These are phyloP conservation scores for Alethe castanea DNA, from an alignment of 2,113 vertebrate genomes.

Conservation along the genomic window DNA sequence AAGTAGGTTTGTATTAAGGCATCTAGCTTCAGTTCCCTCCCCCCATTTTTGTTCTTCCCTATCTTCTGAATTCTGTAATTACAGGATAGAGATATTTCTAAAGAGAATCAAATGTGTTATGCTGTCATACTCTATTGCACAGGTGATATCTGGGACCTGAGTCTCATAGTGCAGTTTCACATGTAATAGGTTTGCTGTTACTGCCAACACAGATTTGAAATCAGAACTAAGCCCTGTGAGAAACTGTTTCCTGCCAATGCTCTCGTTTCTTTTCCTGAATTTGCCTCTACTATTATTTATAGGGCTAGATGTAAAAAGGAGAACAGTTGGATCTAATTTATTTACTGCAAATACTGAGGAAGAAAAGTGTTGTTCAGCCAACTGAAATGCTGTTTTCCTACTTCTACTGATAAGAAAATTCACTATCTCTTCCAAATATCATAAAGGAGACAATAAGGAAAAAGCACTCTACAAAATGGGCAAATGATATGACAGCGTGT, in stretches of 20 bases:
- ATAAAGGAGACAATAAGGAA: neutral
- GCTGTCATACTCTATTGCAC: neutral
- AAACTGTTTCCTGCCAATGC: neutral
- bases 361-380: neutral
- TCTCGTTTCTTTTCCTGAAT: neutral
- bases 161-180: neutral
- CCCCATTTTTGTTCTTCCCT: neutral
- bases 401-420: neutral
- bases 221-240: neutral
- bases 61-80: neutral
- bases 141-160: neutral
- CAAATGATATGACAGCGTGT: neutral
- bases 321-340: neutral
- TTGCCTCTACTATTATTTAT: neutral
- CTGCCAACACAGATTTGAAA: neutral
- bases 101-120: neutral
- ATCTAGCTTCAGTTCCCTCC: neutral
- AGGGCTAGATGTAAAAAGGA: neutral
- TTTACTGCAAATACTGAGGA: neutral
- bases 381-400: neutral
- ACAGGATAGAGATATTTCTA: neutral
- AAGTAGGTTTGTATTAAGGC: neutral
- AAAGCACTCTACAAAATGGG: neutral
- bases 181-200: neutral
- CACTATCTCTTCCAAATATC: neutral